Evolutionary conservation across 2,888 invertebrate species (phyloP).

Genomic region (Drosophila prostipennis): DNA sequence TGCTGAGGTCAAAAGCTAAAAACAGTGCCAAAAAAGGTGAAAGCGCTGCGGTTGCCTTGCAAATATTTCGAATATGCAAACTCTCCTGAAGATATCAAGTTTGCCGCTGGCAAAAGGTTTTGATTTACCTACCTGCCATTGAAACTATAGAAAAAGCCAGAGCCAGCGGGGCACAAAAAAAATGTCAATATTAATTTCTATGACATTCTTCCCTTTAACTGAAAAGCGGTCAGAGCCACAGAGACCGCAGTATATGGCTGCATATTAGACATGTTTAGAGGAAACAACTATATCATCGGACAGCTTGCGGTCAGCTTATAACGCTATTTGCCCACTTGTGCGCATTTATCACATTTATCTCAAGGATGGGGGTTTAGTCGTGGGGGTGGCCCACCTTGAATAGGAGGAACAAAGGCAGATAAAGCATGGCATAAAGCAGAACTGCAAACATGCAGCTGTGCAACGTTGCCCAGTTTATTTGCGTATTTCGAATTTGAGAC

Average conservation of each 20-base stretch:
- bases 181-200: conserved; percentile 3
- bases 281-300: conserved; percentile 45
- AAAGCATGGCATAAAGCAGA: conserved; percentile 66
- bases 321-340: conserved; percentile 67
- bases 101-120: conserved; percentile 14
- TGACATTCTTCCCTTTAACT: not conserved
- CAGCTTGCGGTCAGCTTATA: conserved; percentile 75
- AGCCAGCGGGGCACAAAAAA: not conserved
- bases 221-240: conserved; percentile 9
- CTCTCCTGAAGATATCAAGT: conserved; percentile 20
- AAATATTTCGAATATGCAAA: conserved; percentile 41
- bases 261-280: conserved; percentile 51
- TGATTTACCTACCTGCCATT: conserved; percentile 13
- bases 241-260: conserved; percentile 32
- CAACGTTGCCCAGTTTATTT: conserved; percentile 60
- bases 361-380: conserved; percentile 38
- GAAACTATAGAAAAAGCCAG: not conserved
- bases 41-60: conserved; percentile 20
- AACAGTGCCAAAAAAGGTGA: conserved; percentile 26
- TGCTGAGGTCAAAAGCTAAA: conserved; percentile 20
- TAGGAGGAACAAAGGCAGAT: conserved; percentile 49
- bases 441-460: conserved; percentile 73
- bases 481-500: conserved; percentile 64
- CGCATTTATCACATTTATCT: conserved; percentile 78
- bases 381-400: conserved; percentile 47